Evolutionary conservation across 2,888 invertebrate genomes (phyloP).

Genomic region (Nemotelus nigrinus): DNA sequence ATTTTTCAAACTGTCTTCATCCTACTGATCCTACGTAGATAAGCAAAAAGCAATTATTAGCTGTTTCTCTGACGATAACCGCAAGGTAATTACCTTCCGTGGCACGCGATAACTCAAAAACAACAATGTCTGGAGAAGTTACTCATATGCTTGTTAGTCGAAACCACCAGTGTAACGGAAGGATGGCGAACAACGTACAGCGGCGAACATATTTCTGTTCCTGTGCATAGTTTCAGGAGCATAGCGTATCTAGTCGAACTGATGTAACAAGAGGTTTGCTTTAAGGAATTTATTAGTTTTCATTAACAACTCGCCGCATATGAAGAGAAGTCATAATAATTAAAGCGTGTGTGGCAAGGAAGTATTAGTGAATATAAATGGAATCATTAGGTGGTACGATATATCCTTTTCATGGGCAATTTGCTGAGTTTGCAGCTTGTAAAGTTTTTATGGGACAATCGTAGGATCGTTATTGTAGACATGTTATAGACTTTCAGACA

Average conservation of each 20-base stretch:
- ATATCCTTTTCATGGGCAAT: conserved; percentile 14
- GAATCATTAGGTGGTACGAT: conserved; percentile 13
- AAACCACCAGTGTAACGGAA: no score
- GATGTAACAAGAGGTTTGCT: conserved; percentile 17
- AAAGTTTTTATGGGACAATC: conserved; percentile 16
- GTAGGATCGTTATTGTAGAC: no score
- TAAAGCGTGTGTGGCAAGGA: conserved; percentile 13
- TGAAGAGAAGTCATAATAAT: conserved; percentile 27
- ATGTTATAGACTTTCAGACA: no score
- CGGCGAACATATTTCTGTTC: no score
- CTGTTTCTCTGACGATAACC: conserved; percentile 22
- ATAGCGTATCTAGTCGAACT: conserved; percentile 3
- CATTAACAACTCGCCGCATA: conserved; percentile 20
- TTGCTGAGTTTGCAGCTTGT: conserved; percentile 10
- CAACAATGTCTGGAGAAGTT: not conserved
- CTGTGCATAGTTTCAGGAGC: not conserved
- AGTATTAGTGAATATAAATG: not conserved
- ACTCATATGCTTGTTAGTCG: no score
- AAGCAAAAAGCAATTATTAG: conserved; percentile 26
- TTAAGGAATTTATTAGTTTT: conserved; percentile 38
- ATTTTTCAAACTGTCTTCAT: not conserved
- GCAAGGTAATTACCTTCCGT: conserved; percentile 27
- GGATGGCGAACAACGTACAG: no score
- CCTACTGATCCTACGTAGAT: no score
- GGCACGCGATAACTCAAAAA: conserved; percentile 17